These are phyloP conservation scores for Sclerodermus sp. DNA, from an alignment of 2,888 invertebrate species.

Conservation along the genomic window DNA sequence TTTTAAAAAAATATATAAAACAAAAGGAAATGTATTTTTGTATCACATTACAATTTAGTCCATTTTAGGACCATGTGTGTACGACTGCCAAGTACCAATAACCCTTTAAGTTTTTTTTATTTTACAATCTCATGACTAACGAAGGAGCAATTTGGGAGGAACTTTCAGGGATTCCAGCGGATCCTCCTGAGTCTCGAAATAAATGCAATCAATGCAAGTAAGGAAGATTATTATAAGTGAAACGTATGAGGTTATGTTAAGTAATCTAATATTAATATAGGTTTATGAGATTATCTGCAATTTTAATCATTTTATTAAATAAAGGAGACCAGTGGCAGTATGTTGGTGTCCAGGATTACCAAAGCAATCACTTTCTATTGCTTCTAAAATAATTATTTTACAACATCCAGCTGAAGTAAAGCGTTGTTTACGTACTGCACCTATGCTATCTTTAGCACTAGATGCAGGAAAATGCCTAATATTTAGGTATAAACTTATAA, in stretches of 20 bases:
- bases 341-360: slow-evolving; percentile 90
- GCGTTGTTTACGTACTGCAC: slow-evolving; percentile 83
- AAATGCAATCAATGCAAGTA: slow-evolving; percentile 76
- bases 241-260: slow-evolving; percentile 13
- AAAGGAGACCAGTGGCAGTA: slow-evolving; percentile 79
- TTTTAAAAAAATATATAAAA: too few species aligned
- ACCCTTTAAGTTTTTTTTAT: background rate
- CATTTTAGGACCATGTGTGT: too few species aligned
- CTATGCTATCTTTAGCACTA: slow-evolving; percentile 82
- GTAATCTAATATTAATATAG: slow-evolving; percentile 4
- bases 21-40: too few species aligned
- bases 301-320: background rate
- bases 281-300: background rate
- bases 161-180: slow-evolving; percentile 72
- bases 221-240: slow-evolving; percentile 39
- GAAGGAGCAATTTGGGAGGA: slow-evolving; percentile 66
- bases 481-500: slow-evolving; percentile 36
- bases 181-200: slow-evolving; percentile 74
- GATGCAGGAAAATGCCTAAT: slow-evolving; percentile 73
- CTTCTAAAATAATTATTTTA: slow-evolving; percentile 75
- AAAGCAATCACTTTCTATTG: slow-evolving; percentile 67
- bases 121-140: slow-evolving; percentile 30
- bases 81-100: too few species aligned
- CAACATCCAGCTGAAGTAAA: slow-evolving; percentile 95
- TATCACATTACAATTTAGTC: too few species aligned